Conservation (phyloP, 2,113 vertebrate genomes). For the Lophotis ruficrista region DNA sequence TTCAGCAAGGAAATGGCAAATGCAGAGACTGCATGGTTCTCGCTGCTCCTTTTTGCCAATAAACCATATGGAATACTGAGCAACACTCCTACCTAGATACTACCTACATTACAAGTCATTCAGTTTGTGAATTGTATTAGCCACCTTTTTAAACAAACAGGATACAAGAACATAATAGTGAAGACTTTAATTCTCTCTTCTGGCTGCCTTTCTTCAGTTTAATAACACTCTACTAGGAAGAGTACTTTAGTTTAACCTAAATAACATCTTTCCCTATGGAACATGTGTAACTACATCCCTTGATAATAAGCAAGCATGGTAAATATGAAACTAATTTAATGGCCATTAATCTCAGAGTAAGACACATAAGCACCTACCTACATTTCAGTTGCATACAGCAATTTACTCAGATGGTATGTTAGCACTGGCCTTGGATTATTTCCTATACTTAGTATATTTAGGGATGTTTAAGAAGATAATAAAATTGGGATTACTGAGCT, state of each 20-base stretch:
- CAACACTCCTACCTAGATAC: not conserved
- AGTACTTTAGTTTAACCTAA: not conserved
- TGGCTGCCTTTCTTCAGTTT: not conserved
- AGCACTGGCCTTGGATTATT: not conserved
- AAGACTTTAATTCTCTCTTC: not conserved
- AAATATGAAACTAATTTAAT: conserved; percentile 13
- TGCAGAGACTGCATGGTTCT: not conserved
- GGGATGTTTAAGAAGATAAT: conserved; percentile 37
- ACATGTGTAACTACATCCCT: not conserved
- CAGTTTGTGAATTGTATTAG: not conserved
- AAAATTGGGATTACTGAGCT: conserved; percentile 38
- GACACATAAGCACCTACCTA: not conserved
- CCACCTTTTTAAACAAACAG: not conserved
- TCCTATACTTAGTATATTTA: conserved; percentile 19
- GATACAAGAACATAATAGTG: not conserved
- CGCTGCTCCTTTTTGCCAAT: not conserved
- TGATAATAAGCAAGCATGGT: not conserved
- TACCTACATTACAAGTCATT: not conserved
- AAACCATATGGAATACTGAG: not conserved
- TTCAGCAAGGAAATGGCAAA: not conserved
- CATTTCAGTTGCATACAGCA: not conserved
- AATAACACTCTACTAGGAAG: not conserved
- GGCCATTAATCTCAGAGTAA: not conserved
- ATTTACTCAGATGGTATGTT: not conserved
- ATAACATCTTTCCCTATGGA: not conserved